Base-by-base conservation (phyloP, 2,797 vertebrate species). In the Poecilia wingei region DNA sequence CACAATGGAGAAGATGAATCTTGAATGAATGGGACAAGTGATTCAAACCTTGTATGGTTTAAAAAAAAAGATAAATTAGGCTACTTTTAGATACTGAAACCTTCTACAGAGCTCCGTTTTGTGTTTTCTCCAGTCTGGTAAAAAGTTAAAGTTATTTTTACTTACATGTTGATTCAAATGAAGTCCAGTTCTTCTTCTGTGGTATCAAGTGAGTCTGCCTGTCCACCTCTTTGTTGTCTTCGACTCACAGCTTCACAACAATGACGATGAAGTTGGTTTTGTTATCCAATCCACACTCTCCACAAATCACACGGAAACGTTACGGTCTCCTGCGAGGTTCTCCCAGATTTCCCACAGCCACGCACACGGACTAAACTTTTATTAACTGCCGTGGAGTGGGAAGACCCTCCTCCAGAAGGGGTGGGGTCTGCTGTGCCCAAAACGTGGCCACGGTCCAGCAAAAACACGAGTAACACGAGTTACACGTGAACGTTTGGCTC, bases 401-500 rank as follows among this genome's bases (percentile, higher is more conserved):
- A 83, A 69, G 0, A 9, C 31, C 47, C 16, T 4, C 1, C 12
- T 76, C 72, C 68, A 57, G 53, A n/a, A 3, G 28, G 46, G 68
- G 94, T 92, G 77, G 92, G 43, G 85, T 49, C 74, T 69, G 8
- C 1, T 0, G 10, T 2, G n/a, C 22, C 43, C 0, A 8, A 75
- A 89, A 93, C 90, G 91, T 94, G 93, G 0, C 87, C 45, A 71
- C 77, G 18, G 3, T 70, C 74, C 81, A n/a, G 78, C 90, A 90
- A 94, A 94, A 18, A 86, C 86, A 90, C 0, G 86, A 64, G 76
- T 47, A 45, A 86, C 86, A 90, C 0, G 86, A 64, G 79, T 51
- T 70, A 49, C 88, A 92, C 91, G 91, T 92, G 90, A 91, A 47
- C 0, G 5, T 6, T 78, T 81, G 77, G 66, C 74, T 70, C 41